These are phyloP conservation scores for Spatula versicolor DNA, from an alignment of 2,797 vertebrate genomes.

Conservation along the genomic window DNA sequence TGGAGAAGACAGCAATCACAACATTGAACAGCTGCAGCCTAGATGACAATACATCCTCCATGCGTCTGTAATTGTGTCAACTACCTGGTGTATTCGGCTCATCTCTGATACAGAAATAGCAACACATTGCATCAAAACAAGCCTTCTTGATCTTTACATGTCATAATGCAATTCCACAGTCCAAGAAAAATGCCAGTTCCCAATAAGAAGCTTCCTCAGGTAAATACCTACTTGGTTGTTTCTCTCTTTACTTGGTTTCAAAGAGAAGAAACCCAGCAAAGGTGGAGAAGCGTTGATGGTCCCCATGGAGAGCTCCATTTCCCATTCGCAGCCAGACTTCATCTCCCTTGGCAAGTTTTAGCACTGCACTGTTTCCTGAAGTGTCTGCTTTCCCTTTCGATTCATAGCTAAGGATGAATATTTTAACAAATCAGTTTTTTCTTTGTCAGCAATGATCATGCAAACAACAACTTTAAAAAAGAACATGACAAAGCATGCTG, in stretches of 20 bases:
- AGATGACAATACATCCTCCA: background rate
- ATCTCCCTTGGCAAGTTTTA: constrained; percentile 83
- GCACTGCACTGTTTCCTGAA: constrained; percentile 83
- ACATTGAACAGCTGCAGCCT: background rate
- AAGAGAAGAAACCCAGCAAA: constrained; percentile 87
- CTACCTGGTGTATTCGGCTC: background rate
- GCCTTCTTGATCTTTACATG: background rate
- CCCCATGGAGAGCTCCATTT: constrained; percentile 83
- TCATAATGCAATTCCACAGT: constrained; percentile 7
- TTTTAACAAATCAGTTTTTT: constrained; percentile 21
- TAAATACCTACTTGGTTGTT: background rate
- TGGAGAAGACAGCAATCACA: background rate
- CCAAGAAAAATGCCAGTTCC: constrained; percentile 17
- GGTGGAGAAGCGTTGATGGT: constrained; percentile 86
- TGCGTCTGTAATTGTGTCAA: background rate
- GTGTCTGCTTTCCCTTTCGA: constrained; percentile 84
- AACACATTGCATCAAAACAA: background rate
- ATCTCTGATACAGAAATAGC: background rate
- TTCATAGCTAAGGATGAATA: constrained; percentile 77
- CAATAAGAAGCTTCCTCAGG: background rate
- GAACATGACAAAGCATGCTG: background rate
- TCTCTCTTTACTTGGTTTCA: constrained; percentile 77
- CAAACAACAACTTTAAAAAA: background rate
- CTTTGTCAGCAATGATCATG: background rate
- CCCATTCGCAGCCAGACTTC: constrained; percentile 87